Evolutionary conservation across 2,797 vertebrate genomes (phyloP).

Genomic region (Ciconia nigra): DNA sequence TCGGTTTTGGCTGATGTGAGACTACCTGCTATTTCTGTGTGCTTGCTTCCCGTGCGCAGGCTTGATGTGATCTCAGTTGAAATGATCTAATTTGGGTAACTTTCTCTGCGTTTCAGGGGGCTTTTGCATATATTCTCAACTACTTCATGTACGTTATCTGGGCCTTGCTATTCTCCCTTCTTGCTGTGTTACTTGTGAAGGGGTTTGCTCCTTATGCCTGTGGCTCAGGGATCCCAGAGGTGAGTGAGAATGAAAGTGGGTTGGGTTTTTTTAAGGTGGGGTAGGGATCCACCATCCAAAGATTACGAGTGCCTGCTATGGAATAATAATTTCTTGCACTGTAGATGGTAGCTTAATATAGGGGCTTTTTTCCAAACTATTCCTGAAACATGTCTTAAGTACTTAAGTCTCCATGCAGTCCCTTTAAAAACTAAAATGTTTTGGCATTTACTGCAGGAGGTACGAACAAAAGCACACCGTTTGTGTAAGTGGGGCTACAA

Average conservation of each 20-base stretch:
- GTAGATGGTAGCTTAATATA: neutral
- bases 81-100: neutral
- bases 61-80: neutral
- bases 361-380: neutral
- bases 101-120: constrained; percentile 77
- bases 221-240: constrained; percentile 97
- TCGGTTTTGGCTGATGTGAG: neutral
- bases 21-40: neutral
- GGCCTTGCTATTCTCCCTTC: constrained; percentile 90
- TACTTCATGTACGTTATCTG: constrained; percentile 91
- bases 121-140: constrained; percentile 88
- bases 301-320: rapidly evolving
- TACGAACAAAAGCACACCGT: rapidly evolving
- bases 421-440: neutral
- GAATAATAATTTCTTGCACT: neutral
- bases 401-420: neutral
- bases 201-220: constrained; percentile 96
- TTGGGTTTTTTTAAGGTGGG: neutral
- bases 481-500: neutral
- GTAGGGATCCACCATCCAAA: neutral
- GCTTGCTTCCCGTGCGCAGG: neutral
- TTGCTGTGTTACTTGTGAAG: constrained; percentile 89
- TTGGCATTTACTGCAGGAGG: neutral
- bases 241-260: constrained; percentile 46
- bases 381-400: neutral